These are phyloP conservation scores for Ramphastos sulfuratus DNA, from an alignment of 2,113 vertebrate species.

Conservation along the genomic window DNA sequence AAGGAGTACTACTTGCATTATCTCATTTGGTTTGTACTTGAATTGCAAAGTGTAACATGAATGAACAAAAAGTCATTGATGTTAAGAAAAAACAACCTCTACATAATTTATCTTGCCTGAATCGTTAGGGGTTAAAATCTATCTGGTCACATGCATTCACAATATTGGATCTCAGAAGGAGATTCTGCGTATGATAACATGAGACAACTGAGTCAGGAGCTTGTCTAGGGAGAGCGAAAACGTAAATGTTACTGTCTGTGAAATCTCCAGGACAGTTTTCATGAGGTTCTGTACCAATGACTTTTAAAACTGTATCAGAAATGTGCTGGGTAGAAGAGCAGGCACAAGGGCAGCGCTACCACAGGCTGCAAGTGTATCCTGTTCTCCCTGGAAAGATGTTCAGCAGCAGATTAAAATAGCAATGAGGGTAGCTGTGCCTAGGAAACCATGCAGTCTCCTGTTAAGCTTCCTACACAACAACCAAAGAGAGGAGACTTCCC, in stretches of 20 bases:
- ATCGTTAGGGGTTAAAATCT: background rate
- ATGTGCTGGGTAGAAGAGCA: background rate
- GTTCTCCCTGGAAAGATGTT: slow-evolving; percentile 54
- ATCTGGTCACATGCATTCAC: background rate
- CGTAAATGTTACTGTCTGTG: background rate
- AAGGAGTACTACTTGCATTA: background rate
- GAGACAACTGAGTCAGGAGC: background rate
- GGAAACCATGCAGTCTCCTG: slow-evolving; percentile 33
- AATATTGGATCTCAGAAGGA: background rate
- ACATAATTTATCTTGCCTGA: background rate
- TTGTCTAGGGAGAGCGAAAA: background rate
- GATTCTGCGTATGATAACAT: background rate
- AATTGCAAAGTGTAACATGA: background rate
- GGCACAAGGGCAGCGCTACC: background rate
- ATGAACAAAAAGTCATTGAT: background rate
- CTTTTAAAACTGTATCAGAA: background rate
- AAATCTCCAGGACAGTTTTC: background rate
- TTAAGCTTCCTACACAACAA: slow-evolving; percentile 52
- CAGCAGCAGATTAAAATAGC: slow-evolving; percentile 52
- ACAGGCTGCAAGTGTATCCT: background rate
- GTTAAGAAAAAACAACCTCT: background rate
- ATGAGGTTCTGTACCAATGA: background rate
- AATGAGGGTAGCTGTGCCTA: slow-evolving; percentile 34
- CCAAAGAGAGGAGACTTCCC: slow-evolving; percentile 48
- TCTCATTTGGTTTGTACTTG: background rate